Conservation (phyloP, 2,797 vertebrate genomes). For the Holocentrus rufus region DNA sequence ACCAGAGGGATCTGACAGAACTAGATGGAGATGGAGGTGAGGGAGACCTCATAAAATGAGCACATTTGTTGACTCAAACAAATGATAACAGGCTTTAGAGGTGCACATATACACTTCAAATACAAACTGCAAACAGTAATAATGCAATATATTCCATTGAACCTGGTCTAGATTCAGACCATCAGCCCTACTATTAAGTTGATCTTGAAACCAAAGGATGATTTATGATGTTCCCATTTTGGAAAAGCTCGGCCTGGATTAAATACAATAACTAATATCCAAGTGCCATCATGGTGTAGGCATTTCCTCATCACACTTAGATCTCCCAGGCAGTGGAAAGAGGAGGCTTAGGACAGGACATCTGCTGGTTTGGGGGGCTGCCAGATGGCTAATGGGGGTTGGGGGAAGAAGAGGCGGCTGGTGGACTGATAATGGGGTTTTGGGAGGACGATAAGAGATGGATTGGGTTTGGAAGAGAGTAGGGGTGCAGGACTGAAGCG, state of each 20-base stretch:
- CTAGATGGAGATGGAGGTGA: conserved; percentile 10
- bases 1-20: too few relatives aligned
- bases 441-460: conserved; percentile 33
- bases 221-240: conserved; percentile 32
- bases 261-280: conserved; percentile 46
- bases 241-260: conserved; percentile 51
- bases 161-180: background rate
- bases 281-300: conserved; percentile 41
- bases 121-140: background rate
- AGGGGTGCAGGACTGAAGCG: conserved; percentile 11
- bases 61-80: conserved; percentile 39
- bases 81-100: background rate
- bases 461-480: conserved; percentile 14
- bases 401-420: conserved; percentile 40
- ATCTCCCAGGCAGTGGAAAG: conserved; percentile 45
- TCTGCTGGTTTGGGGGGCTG: conserved; percentile 59
- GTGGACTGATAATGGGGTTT: conserved; percentile 50
- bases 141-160: background rate
- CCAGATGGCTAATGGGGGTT: conserved; percentile 72
- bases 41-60: conserved; percentile 19
- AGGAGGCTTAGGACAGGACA: conserved; percentile 63
- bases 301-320: conserved; percentile 68
- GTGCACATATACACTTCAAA: background rate
- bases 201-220: conserved; percentile 22
- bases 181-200: conserved; percentile 1